Percentiles rank a stretch among this genome's conserved stretches.
phyloP scores from a whole-genome alignment of 2,113 vertebrate species.

The Microcebus murinus region DNA sequence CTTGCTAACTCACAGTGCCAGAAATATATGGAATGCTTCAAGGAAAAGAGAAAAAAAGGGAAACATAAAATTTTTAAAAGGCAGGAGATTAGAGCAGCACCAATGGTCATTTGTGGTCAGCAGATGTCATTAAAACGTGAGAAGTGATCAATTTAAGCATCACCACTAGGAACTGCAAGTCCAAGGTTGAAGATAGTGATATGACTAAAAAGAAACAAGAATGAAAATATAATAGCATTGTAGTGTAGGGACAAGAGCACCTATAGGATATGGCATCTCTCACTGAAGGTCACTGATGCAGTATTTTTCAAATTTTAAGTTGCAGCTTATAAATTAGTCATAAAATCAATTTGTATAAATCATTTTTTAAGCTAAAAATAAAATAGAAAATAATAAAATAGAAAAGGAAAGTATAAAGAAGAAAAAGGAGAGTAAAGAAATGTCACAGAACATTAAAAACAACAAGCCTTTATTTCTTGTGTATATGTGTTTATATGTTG shows the following conservation, averaged over 20 bases:
- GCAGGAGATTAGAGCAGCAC: not conserved
- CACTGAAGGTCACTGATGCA: not conserved
- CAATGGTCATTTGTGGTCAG: not conserved
- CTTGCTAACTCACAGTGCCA: not conserved
- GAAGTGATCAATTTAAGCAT: not conserved
- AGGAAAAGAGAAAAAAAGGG: not conserved
- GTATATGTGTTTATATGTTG: not conserved
- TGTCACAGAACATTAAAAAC: not conserved
- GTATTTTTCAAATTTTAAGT: not conserved
- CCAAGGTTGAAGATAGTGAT: not conserved
- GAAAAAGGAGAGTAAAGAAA: not conserved
- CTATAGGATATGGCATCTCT: rapidly evolving
- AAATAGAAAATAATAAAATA: not conserved
- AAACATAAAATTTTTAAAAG: not conserved
- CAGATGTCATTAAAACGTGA: not conserved
- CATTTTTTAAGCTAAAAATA: not conserved
- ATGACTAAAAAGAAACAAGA: not conserved
- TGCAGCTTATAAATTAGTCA: not conserved
- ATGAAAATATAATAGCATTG: not conserved
- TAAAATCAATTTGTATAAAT: not conserved
- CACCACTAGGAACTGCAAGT: not conserved
- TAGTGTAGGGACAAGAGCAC: not conserved
- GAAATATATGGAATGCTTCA: not conserved
- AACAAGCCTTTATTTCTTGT: not conserved
- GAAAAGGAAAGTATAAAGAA: not conserved